Evolutionary conservation across 2,797 vertebrate species (phyloP).

Genomic region (Schizopygopsis malacanthus): DNA sequence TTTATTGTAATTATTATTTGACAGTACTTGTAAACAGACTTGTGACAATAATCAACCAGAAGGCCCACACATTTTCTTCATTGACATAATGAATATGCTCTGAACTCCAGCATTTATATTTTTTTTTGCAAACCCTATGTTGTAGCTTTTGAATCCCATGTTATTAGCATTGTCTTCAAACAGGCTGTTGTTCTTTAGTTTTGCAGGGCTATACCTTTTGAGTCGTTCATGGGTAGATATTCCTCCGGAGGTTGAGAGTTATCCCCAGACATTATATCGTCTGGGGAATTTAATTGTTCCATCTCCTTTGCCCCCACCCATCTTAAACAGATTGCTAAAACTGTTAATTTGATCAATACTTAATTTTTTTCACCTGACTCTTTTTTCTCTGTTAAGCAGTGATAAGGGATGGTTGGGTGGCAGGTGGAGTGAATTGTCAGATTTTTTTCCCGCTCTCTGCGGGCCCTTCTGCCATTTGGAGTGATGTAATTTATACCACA

Average conservation of each 20-base stretch:
- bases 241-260: conserved; percentile 81
- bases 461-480: conserved; percentile 89
- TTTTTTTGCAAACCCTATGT: background rate
- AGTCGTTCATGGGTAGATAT: background rate
- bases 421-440: conserved; percentile 87
- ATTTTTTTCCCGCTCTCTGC: conserved; percentile 81
- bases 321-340: conserved; percentile 92
- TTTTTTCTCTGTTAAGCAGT: conserved; percentile 92
- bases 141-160: background rate
- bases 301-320: conserved; percentile 77
- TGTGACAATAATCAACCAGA: background rate
- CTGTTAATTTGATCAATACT: conserved; percentile 99
- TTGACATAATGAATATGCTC: background rate
- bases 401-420: conserved; percentile 90
- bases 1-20: background rate
- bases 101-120: background rate
- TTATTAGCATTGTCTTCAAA: background rate
- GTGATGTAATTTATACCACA: conserved; percentile 97
- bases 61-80: background rate
- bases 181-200: background rate
- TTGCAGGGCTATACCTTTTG: conserved; percentile 3
- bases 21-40: background rate
- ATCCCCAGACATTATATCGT: conserved; percentile 84
- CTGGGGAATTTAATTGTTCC: conserved; percentile 91
- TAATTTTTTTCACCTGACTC: conserved; percentile 93